A percentile compares a stretch with the other conserved stretches of the same genome.
phyloP scores from a whole-genome alignment of 2,888 invertebrate species.

The Helleia helle region DNA sequence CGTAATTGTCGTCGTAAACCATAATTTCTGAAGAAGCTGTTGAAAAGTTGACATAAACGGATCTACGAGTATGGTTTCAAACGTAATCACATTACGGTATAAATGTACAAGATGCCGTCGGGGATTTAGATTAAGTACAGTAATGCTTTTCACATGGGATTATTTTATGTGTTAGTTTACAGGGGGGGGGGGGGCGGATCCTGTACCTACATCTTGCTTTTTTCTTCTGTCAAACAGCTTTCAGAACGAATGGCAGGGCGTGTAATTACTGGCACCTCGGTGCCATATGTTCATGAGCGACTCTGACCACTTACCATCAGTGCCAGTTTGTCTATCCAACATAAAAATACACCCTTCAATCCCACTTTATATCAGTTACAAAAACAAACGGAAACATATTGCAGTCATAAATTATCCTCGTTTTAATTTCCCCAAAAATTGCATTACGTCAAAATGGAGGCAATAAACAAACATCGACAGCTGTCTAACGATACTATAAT shows the following conservation, averaged over 20 bases:
- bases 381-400: slow-evolving; percentile 8
- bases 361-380: neutral
- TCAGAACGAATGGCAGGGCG: too few relatives aligned
- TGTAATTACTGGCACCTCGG: too few relatives aligned
- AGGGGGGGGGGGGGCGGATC: too few relatives aligned
- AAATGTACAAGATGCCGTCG: slow-evolving; percentile 5
- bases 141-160: slow-evolving; percentile 6
- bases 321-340: neutral
- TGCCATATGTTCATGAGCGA: too few relatives aligned
- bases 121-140: slow-evolving; percentile 1
- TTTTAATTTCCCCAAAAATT: slow-evolving; percentile 10
- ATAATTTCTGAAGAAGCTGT: neutral
- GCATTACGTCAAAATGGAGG: slow-evolving; percentile 39
- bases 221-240: too few relatives aligned
- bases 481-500: slow-evolving; percentile 64
- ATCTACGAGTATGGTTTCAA: slow-evolving; percentile 12
- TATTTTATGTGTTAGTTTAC: too few relatives aligned
- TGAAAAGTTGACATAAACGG: neutral
- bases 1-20: too few relatives aligned
- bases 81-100: slow-evolving; percentile 13
- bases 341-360: neutral
- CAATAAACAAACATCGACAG: slow-evolving; percentile 52
- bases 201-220: too few relatives aligned
- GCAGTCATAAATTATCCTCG: slow-evolving; percentile 5
- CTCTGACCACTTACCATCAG: too few relatives aligned